Evolutionary conservation across 2,888 invertebrate genomes (phyloP), one percentile per base, ranked within the genome.

Genomic region (Hipparchia semele): DNA sequence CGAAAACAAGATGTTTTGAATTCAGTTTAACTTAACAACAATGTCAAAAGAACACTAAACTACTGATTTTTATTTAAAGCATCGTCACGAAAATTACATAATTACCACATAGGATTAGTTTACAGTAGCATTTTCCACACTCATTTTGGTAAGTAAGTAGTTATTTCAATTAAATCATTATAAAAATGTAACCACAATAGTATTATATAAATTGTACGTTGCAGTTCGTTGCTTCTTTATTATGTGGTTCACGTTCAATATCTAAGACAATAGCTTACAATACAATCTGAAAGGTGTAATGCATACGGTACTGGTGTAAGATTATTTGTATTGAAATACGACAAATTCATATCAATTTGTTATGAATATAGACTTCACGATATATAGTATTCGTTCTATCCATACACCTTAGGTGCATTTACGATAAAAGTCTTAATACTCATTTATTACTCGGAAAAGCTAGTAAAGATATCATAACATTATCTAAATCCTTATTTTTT

Each of bases 231-330:
- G 12, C 45, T n/a, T 58, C 13, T 72, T 39, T 12, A 65, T 51
- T 71, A 49, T 67, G 69, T 68, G 62, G 58, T 60, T 49, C 39
- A 74, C 70, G 74, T 73, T 56, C 70, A 74, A 75, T 80, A 80
- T 80, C 80, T 75, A 62, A 76, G 75, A 80, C 79, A 79, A 80
- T 80, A 80, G 78, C 74, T 80, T 75, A 76, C 74, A 68, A 69
- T 72, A 70, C 76, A 76, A 80, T 80, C 79, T 73, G 72, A 10
- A 69, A 68, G 76, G 60, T 75, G 68, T 76, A 75, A 77, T 76
- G 73, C 73, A 78, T 71, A 70, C 75, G 60, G 77, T 72, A 73
- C 73, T 72, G 70, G 73, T 70, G 56, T 68, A 70, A 79, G 75
- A 80, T 79, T 78, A 79, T 73, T 78, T 76, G 76, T 74, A 75